phyloP scores from a whole-genome alignment of 2,797 vertebrate genomes.

The Ctenosaura bakeri region DNA sequence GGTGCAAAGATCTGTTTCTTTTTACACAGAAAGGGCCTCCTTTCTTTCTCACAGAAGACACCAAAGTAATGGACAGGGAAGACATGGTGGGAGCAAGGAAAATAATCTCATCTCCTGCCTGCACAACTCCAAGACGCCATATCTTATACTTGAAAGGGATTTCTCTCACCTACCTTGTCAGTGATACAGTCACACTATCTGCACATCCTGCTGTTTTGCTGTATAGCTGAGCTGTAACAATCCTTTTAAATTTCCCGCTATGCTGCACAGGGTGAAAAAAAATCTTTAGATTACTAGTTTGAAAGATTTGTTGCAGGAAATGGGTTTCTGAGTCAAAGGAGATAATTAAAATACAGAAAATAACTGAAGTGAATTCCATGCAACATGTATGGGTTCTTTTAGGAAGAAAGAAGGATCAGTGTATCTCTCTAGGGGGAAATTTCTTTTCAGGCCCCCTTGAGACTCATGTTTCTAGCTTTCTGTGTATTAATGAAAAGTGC shows the following conservation, averaged over 20 bases:
- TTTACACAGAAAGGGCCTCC: too few relatives aligned
- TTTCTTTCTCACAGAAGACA: not conserved
- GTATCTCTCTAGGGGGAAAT: not conserved
- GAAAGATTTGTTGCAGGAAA: slow-evolving; percentile 42
- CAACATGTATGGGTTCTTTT: slow-evolving; percentile 13
- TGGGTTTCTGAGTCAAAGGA: slow-evolving; percentile 43
- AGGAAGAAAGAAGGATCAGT: slow-evolving; percentile 5
- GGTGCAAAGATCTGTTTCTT: not conserved
- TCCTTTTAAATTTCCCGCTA: slow-evolving; percentile 37
- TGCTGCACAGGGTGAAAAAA: slow-evolving; percentile 23
- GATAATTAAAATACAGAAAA: slow-evolving; percentile 41
- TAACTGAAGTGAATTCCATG: slow-evolving; percentile 53
- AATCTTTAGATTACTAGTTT: slow-evolving; percentile 15
- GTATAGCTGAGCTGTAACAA: not conserved
- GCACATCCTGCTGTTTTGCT: not conserved
- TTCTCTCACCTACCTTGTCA: slow-evolving; percentile 17
- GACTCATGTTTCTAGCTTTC: slow-evolving; percentile 11
- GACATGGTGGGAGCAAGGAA: not conserved
- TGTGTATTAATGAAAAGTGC: slow-evolving; percentile 12
- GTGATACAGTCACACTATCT: not conserved
- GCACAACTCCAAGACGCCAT: not conserved
- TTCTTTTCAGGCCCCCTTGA: slow-evolving; percentile 8
- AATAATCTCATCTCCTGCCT: slow-evolving; percentile 2
- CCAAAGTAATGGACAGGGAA: not conserved
- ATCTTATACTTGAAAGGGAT: not conserved